These are phyloP conservation scores for Lutraria lutraria DNA, from an alignment of 2,888 invertebrate species.

Conservation along the genomic window DNA sequence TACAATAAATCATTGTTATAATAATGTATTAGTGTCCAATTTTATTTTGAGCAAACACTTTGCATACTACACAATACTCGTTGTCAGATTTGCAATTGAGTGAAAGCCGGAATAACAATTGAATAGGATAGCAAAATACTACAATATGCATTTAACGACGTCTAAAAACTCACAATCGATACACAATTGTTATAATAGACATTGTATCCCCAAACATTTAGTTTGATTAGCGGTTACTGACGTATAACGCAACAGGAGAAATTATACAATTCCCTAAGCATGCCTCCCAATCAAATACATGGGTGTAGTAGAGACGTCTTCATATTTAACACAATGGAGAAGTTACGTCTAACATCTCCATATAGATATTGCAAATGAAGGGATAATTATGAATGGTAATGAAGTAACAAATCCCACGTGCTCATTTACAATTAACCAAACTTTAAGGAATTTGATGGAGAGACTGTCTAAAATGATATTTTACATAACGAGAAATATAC, in stretches of 20 bases:
- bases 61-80: no score
- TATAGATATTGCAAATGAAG: background rate
- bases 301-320: background rate
- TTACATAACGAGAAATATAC: no score
- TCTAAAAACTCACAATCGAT: background rate
- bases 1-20: no score
- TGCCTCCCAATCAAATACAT: background rate
- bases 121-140: no score
- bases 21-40: no score
- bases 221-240: slow-evolving; percentile 12
- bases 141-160: no score
- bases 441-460: no score
- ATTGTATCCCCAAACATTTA: background rate
- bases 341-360: background rate
- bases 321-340: background rate
- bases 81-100: no score
- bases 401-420: background rate
- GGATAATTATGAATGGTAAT: background rate
- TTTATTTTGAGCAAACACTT: no score
- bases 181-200: background rate
- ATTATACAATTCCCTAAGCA: background rate
- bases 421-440: no score
- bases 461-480: no score
- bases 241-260: background rate
- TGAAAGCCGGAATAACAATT: no score